These are phyloP conservation scores for Psittacula cyanocephala DNA, from an alignment of 2,113 vertebrate species.

Conservation along the genomic window DNA sequence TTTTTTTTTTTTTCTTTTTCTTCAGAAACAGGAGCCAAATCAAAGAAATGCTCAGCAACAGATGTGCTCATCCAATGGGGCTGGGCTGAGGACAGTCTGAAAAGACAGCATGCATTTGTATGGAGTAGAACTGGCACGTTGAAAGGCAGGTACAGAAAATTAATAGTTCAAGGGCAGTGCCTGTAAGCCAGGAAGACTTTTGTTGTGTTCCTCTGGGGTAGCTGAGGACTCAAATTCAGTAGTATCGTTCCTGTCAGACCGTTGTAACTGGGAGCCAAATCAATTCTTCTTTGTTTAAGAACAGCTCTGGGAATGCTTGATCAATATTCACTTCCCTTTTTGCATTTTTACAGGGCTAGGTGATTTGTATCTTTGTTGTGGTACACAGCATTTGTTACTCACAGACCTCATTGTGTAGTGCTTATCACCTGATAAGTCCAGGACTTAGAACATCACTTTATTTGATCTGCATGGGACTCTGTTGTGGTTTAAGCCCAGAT, in stretches of 20 bases:
- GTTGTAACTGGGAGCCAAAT: not conserved
- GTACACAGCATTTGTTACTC: not conserved
- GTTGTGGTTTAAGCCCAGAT: not conserved
- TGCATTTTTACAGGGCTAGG: not conserved
- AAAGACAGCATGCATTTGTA: not conserved
- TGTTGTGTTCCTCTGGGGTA: not conserved
- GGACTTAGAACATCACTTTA: not conserved
- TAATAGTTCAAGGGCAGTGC: not conserved
- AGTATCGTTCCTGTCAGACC: not conserved
- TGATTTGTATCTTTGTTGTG: not conserved
- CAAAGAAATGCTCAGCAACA: not conserved
- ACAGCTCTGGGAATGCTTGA: not conserved
- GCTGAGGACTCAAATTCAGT: not conserved
- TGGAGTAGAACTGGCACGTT: not conserved
- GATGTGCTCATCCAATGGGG: not conserved
- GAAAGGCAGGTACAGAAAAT: not conserved
- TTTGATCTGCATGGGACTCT: not conserved
- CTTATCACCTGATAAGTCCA: not conserved
- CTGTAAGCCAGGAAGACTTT: not conserved
- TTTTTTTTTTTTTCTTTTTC: not conserved
- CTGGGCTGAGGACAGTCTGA: not conserved
- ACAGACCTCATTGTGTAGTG: not conserved
- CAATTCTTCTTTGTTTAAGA: not conserved
- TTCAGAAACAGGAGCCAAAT: not conserved
- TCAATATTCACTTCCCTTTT: not conserved